Percentiles rank a stretch among this genome's conserved stretches.
Evolutionary conservation across 64 coral and sea anemone species (phyloP).

Genomic region (Stichodactyla mertensii): DNA sequence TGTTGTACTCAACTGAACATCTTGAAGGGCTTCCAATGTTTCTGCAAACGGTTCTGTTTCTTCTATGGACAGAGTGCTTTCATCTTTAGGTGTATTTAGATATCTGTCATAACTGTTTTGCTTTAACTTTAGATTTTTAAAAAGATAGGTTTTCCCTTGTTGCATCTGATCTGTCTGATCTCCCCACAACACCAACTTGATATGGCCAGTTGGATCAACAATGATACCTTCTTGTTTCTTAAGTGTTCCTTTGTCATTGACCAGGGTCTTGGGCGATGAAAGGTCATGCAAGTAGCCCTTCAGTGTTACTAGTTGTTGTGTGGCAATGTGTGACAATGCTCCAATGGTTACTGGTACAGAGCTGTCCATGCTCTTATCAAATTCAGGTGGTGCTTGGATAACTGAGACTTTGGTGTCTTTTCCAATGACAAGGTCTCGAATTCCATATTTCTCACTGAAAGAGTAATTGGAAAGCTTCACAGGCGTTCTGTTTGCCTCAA

Average conservation of each 20-base stretch:
- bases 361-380: not conserved
- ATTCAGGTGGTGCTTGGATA: not conserved
- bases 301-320: slow-evolving; percentile 4
- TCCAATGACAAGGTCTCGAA: not conserved
- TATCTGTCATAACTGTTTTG: not conserved
- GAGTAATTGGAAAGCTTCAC: too few species aligned
- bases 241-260: not conserved
- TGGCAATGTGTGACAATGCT: not conserved
- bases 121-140: slow-evolving; percentile 13
- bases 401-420: not conserved
- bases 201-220: too few species aligned
- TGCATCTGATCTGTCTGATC: not conserved
- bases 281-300: not conserved
- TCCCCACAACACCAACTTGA: too few species aligned
- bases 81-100: not conserved
- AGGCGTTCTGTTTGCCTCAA: too few species aligned
- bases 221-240: not conserved
- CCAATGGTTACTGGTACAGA: not conserved
- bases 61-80: not conserved
- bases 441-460: too few species aligned
- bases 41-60: not conserved
- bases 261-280: not conserved
- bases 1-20: not conserved
- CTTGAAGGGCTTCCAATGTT: not conserved
- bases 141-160: slow-evolving; percentile 3